Evolutionary conservation across 1,140 invertebrate genomes (phyloP), one percentile per base, ranked within the genome.

Genomic region (Leguminivora glycinivorella): DNA sequence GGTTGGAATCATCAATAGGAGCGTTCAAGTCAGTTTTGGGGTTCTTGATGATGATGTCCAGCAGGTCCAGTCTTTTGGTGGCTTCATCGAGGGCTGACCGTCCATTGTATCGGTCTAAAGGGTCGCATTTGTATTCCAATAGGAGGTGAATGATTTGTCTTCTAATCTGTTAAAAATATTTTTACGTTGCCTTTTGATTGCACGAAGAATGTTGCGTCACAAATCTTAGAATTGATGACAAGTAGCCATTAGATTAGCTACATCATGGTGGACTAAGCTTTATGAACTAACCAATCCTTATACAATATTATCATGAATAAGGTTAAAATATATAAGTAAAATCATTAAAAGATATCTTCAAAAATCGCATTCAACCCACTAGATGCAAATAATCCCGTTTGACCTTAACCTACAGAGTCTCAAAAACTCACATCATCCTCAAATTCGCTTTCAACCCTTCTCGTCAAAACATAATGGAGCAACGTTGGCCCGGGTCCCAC

Each of bases 1-100:
- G 86, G 63, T 88, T 83, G 4, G 10, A 17, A 31, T 80, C 73
- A 72, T 91, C 89, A 26, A 90, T 89, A 9, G 78, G 26, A 5
- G 76, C 72, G 70, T 90, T 90, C 0, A 89, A 74, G 47, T 90
- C 73, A 0, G 78, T 79, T 67, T 76, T 81, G 0, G 83, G 75
- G 63, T 74, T 77, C 67, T 75, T 79, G 5, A 89, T 76, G 47
- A 90, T 85, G 17, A 80, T 74, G 67, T 87, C 75, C 14, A 89
- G 74, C 4, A 84, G 17, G 22, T 80, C 75, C 25, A 83, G 25
- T 34, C 29, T 77, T 70, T 80, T 85, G 1, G 68, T 69, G 2
- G 81, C 82, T 14, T 83, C 43, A 10, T 87, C 86, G 56, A 89
- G 70, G 10, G 84, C 78, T 24, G 87, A 85, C 7, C 75, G 73